phyloP scores from a whole-genome alignment of 2,113 vertebrate genomes.

The Myanophis thanlyinensis region DNA sequence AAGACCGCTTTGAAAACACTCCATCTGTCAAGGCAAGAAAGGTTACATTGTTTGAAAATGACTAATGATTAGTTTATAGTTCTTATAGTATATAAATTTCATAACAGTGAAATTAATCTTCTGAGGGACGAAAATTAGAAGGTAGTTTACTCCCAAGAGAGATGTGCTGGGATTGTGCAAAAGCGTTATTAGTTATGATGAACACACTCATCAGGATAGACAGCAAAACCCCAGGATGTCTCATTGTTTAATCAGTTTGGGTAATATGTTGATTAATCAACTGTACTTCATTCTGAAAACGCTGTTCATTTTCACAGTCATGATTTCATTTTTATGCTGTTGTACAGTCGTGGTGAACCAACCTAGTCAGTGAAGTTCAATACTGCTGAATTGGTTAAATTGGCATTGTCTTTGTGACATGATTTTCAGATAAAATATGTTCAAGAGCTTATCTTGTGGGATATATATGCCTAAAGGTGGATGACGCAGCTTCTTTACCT shows the following conservation, averaged over 20 bases:
- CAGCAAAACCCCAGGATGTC: slow-evolving; percentile 75
- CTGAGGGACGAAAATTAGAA: slow-evolving; percentile 79
- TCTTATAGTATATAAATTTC: slow-evolving; percentile 82
- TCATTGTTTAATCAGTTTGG: slow-evolving; percentile 80
- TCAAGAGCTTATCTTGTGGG: neutral
- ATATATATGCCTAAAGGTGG: neutral
- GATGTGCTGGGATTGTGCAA: slow-evolving; percentile 58
- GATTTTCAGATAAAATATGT: neutral
- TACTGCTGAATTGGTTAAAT: neutral
- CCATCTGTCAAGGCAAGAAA: slow-evolving; percentile 61
- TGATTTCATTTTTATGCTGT: slow-evolving; percentile 31
- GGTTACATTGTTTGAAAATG: slow-evolving; percentile 82
- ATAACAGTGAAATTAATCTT: slow-evolving; percentile 84
- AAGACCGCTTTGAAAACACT: slow-evolving; percentile 53
- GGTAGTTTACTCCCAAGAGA: slow-evolving; percentile 80
- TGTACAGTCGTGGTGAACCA: neutral
- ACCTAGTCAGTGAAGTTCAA: rapidly evolving
- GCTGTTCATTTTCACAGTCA: slow-evolving; percentile 36
- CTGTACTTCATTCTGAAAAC: slow-evolving; percentile 61
- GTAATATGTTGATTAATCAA: slow-evolving; percentile 76
- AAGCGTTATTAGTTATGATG: slow-evolving; percentile 68
- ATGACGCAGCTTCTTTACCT: neutral
- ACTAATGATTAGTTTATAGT: slow-evolving; percentile 86
- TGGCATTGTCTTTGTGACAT: neutral
- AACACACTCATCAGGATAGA: slow-evolving; percentile 68